phyloP scores from a whole-genome alignment of 2,797 vertebrate genomes.

The Coilia nasus region DNA sequence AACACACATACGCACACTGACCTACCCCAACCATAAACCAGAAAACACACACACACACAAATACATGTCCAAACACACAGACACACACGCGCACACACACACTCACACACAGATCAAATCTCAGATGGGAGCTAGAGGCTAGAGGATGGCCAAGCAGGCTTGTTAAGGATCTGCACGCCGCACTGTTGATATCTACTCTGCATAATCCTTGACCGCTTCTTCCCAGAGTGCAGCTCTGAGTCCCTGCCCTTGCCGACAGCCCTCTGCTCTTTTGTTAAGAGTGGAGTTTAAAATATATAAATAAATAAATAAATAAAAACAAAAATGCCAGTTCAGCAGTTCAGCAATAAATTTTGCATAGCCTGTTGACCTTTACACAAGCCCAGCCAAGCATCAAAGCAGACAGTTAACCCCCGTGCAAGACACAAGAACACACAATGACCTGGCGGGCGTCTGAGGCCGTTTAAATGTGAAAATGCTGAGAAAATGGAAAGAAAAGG shows the following conservation, averaged over 20 bases:
- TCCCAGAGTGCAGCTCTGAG: not conserved
- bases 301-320: too few species aligned
- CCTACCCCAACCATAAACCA: not conserved
- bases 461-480: not conserved
- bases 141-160: not conserved
- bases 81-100: not conserved
- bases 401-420: not conserved
- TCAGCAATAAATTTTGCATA: not conserved
- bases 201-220: conserved; percentile 16
- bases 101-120: not conserved
- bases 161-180: not conserved
- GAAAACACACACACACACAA: not conserved
- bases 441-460: not conserved
- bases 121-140: not conserved
- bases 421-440: not conserved
- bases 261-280: not conserved
- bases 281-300: not conserved
- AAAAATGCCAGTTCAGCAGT: not conserved
- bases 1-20: too few species aligned
- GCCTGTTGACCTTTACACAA: not conserved
- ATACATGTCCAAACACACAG: too few species aligned
- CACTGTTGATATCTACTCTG: conserved; percentile 6
- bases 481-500: not conserved
- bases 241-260: not conserved
- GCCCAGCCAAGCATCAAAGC: not conserved